Evolutionary conservation across 64 coral and sea anemone genomes (phyloP).

Genomic region (Hydrozoanthus tunicans): DNA sequence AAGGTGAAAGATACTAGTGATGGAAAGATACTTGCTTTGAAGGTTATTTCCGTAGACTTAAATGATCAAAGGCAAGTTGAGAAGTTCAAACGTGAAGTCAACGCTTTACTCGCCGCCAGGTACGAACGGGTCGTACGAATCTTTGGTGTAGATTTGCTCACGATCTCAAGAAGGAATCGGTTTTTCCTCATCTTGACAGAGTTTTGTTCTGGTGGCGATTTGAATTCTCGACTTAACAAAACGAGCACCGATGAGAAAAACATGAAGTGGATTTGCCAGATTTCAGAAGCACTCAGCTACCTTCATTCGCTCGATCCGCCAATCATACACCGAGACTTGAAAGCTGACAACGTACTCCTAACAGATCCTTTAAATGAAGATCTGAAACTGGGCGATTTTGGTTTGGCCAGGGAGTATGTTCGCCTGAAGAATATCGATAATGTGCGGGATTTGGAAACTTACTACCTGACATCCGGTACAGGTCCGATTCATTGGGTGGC

Average conservation of each 20-base stretch:
- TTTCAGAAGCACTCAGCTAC: conserved; percentile 70
- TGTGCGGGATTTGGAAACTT: background rate
- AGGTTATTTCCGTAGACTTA: conserved; percentile 26
- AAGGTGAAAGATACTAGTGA: background rate
- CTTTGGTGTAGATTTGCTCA: conserved; percentile 15
- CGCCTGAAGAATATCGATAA: conserved; percentile 23
- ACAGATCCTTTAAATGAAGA: conserved; percentile 49
- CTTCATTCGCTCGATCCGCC: conserved; percentile 43
- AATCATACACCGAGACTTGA: conserved; percentile 62
- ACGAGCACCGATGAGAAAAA: conserved; percentile 29
- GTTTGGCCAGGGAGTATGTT: conserved; percentile 66
- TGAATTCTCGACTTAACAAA: conserved; percentile 44
- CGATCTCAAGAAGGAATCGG: conserved; percentile 3
- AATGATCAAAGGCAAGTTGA: background rate
- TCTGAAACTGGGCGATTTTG: conserved; percentile 81
- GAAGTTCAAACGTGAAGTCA: conserved; percentile 45
- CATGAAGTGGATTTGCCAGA: conserved; percentile 67
- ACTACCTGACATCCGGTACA: conserved; percentile 56
- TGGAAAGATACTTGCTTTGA: conserved; percentile 29
- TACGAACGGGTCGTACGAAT: conserved; percentile 64
- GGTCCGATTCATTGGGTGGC: conserved; percentile 65
- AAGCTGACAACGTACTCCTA: conserved; percentile 82
- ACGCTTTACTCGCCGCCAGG: conserved; percentile 33
- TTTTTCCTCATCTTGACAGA: conserved; percentile 77
- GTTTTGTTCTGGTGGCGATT: conserved; percentile 66